phyloP scores from a whole-genome alignment of 2,888 invertebrate genomes.

The Drosophila testacea region DNA sequence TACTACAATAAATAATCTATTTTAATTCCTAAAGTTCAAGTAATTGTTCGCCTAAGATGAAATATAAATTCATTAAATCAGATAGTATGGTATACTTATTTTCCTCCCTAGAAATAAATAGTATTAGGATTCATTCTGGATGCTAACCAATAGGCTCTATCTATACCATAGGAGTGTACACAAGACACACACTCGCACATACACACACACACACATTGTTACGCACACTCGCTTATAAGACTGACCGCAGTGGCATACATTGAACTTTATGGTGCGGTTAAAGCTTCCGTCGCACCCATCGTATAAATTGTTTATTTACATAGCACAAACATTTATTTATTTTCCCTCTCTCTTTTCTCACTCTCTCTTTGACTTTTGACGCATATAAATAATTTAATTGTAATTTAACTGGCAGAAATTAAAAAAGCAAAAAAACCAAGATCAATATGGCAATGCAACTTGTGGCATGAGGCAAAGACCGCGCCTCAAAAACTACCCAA shows the following conservation, averaged over 20 bases:
- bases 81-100: no score
- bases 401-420: constrained; percentile 61
- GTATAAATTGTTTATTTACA: constrained; percentile 69
- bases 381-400: constrained; percentile 63
- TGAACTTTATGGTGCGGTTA: constrained; percentile 63
- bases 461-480: constrained; percentile 4
- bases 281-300: constrained; percentile 53
- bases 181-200: constrained; percentile 6
- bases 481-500: constrained; percentile 28
- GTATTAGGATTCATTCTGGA: not conserved
- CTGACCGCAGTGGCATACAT: constrained; percentile 60
- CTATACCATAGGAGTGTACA: constrained; percentile 7
- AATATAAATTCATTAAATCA: not conserved
- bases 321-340: constrained; percentile 44
- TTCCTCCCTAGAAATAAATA: not conserved
- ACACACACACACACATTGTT: constrained; percentile 8
- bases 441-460: constrained; percentile 20
- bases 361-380: constrained; percentile 4
- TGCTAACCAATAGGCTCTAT: constrained; percentile 20
- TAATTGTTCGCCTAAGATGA: no score
- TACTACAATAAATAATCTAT: no score
- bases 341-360: constrained; percentile 14
- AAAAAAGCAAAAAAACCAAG: constrained; percentile 57
- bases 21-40: no score
- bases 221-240: constrained; percentile 7